Evolutionary conservation across 2,888 invertebrate species (phyloP).

Genomic region (Drosophila acutilabella): DNA sequence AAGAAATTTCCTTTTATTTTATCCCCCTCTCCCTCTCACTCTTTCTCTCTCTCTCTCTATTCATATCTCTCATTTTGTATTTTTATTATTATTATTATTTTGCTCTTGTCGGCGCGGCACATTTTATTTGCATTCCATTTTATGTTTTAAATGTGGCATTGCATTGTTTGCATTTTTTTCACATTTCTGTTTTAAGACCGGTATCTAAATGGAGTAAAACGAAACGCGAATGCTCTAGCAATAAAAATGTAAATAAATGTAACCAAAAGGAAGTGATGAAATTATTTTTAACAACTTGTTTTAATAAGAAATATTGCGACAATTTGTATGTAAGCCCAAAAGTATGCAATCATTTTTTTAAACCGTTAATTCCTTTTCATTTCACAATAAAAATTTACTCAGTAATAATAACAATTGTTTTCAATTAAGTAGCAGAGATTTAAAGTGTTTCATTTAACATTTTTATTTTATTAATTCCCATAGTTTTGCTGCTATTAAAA

Average conservation of each 20-base stretch:
- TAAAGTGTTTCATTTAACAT: no score
- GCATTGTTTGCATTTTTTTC: constrained; percentile 47
- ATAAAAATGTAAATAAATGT: constrained; percentile 14
- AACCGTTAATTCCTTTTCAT: not conserved
- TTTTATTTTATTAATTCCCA: no score
- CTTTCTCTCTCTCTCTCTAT: not conserved
- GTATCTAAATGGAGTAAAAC: constrained; percentile 16
- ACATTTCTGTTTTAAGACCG: constrained; percentile 8
- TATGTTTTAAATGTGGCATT: constrained; percentile 55
- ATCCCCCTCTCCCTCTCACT: not conserved
- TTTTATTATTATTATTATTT: constrained; percentile 23
- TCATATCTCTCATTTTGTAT: not conserved
- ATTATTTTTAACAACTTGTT: not conserved
- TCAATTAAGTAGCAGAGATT: no score
- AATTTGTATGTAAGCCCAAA: not conserved
- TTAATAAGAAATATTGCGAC: not conserved
- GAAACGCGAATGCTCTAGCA: constrained; percentile 35
- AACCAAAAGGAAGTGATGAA: not conserved
- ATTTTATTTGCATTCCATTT: constrained; percentile 59
- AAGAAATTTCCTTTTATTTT: constrained; percentile 23
- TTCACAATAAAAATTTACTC: not conserved
- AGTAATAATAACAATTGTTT: no score
- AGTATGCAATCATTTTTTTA: not conserved
- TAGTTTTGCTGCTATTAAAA: no score
- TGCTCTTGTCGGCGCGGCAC: constrained; percentile 35